Base-by-base conservation (phyloP, 2,797 vertebrate species). In the Microcaecilia unicolor region DNA sequence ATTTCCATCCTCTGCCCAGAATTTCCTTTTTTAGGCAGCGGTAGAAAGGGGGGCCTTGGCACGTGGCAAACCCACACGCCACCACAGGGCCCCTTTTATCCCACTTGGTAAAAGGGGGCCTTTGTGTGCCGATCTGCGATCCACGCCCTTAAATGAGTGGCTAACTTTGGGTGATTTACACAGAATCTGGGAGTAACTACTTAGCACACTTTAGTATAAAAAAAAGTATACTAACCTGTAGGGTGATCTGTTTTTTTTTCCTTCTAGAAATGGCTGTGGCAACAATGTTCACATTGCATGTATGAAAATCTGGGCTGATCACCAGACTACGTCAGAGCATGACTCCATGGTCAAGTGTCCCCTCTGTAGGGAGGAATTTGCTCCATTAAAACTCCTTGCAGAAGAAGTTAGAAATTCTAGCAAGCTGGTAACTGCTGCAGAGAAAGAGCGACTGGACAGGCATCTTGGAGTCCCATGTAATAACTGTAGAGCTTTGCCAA, bases 211-310 rank as follows among this genome's bases (percentile, higher is more conserved):
- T n/a, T n/a, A n/a, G n/a, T n/a, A n/a, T n/a, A n/a, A n/a, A n/a
- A n/a, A n/a, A n/a, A n/a, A n/a, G 7, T 8, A 10, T 11, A 26
- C 2, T 43, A 11, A 18, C 31, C 17, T 9, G 4, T 1, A 10
- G 28, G 12, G 4, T 15, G 6, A 21, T 26, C 26, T 15, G 15
- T 13, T 46, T 13, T 46, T 47, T 0, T 5, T 32, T 42, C 60
- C 40, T 4, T 21, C 14, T 39, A 89, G 83, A 52, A 83, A 80
- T 12, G 58, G 80, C 16, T 83, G 73, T 44, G 82, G 74, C 39
- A 88, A 86, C 53, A 85, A 55, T 1, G 7, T 84, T 40, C 80
- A 87, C 50, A 70, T 87, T 42, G 74, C 64, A 23, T 83, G 84
- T 55, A 69, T 78, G 76, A 81, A 79, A 37, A 63, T 78, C 23